Conservation (phyloP, 2,888 invertebrate species). For the Heliconius charithonia region DNA sequence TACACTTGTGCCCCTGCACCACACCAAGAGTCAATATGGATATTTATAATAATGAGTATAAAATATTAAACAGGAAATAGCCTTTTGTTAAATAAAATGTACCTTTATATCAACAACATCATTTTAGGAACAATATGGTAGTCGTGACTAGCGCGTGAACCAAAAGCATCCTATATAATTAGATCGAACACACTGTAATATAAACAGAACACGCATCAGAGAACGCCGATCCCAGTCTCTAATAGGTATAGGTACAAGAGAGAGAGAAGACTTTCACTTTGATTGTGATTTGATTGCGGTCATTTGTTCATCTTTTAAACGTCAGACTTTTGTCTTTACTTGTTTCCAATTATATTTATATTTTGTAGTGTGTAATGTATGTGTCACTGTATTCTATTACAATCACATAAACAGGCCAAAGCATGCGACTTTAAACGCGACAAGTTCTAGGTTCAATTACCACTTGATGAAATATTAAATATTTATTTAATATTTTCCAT, state of each 20-base stretch:
- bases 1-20: no score
- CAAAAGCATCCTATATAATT: slow-evolving; percentile 70
- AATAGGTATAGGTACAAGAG: slow-evolving; percentile 50
- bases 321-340: slow-evolving; percentile 48
- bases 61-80: slow-evolving; percentile 16
- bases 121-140: slow-evolving; percentile 52
- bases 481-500: no score
- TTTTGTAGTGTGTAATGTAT: not conserved
- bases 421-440: no score
- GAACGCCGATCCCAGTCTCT: slow-evolving; percentile 57
- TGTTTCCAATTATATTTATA: not conserved
- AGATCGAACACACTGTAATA: slow-evolving; percentile 75
- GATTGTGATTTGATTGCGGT: slow-evolving; percentile 78
- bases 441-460: no score
- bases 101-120: slow-evolving; percentile 3
- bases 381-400: not conserved
- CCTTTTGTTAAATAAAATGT: not conserved
- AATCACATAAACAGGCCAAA: not conserved
- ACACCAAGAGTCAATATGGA: no score
- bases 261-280: slow-evolving; percentile 67
- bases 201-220: slow-evolving; percentile 66
- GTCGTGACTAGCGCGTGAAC: slow-evolving; percentile 65
- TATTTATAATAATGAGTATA: not conserved
- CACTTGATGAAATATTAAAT: no score
- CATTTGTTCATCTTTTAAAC: slow-evolving; percentile 70